Base-by-base conservation (phyloP, 2,797 vertebrate species). In the Mormyrops boulengeri region DNA sequence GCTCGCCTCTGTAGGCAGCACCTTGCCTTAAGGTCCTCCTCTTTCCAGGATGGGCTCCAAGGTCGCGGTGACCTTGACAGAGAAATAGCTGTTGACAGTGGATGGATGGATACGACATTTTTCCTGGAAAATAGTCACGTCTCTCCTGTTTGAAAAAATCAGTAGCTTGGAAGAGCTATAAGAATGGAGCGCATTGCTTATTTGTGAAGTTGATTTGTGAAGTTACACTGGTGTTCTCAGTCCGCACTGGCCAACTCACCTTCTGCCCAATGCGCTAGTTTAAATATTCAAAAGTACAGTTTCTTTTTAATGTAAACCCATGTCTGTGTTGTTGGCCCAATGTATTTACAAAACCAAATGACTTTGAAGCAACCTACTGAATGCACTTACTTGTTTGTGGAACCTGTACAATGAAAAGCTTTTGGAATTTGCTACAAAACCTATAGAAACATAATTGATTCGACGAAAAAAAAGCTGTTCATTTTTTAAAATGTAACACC, bases 161-260 rank as follows among this genome's bases (percentile, higher is more conserved):
- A 88, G 86, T 30, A 44, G 55, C 38, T 34, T 17, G 53, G 44
- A 38, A 30, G 77, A 38, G 30, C 17, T 6, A 19, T 4, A 53
- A 50, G 34, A 89, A 55, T 52, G 73, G 85, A 89, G 88, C 34
- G 26, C 11, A 30, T 41, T 22, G 44, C 22, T 52, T 41, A 69
- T n/a, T 57, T 57, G 55, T 57, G 55, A 57, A 57, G 19, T n/a
- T 57, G 92, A 93, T 93, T 93, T 92, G 89, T 92, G 92, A 92
- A 91, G 92, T 91, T 89, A 90, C 91, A 93, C 91, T 77, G 90
- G 90, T 91, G 91, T 89, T 85, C 77, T 86, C 52, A 50, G 85
- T 57, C 89, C 73, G 88, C 89, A 60, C 22, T 90, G 88, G 89
- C 89, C 91, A 90, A 92, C 26, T 49, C 77, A 26, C 41, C 77